phyloP scores from a whole-genome alignment of 1,140 invertebrate genomes.

The Oncopeltus fasciatus region DNA sequence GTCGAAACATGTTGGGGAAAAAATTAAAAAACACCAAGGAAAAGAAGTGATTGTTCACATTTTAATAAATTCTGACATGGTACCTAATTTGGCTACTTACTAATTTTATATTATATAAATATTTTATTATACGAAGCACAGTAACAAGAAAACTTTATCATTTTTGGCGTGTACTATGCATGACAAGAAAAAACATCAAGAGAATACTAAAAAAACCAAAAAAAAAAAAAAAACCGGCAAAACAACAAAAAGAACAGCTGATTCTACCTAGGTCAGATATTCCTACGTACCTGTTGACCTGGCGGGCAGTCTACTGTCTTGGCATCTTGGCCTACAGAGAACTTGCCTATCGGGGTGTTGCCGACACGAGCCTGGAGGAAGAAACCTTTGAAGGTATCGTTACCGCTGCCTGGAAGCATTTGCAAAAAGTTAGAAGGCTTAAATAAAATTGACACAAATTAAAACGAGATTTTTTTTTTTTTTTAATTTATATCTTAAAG shows the following conservation, averaged over 20 bases:
- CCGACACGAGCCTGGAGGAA: slow-evolving; percentile 35
- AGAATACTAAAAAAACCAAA: too few species aligned
- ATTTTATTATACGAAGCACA: background rate
- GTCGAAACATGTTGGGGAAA: too few species aligned
- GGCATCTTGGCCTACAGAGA: slow-evolving; percentile 27
- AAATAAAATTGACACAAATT: background rate
- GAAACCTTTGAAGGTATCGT: slow-evolving; percentile 35
- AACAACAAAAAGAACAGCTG: background rate
- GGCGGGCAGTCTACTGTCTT: slow-evolving; percentile 32
- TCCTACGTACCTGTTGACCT: slow-evolving; percentile 32
- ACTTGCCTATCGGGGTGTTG: slow-evolving; percentile 33
- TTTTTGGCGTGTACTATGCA: background rate
- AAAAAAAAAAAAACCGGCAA: too few species aligned
- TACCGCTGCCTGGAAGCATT: slow-evolving; percentile 11
- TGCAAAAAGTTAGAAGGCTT: background rate
- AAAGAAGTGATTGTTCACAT: too few species aligned
- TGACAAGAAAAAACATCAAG: background rate
- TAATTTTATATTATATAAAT: background rate
- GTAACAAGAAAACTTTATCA: background rate
- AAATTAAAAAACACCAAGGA: too few species aligned
- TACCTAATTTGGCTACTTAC: too few species aligned
- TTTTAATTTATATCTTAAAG: background rate
- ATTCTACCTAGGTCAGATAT: background rate
- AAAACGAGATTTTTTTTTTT: background rate
- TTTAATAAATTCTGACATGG: too few species aligned